Percentiles rank a stretch among this genome's conserved stretches.
Evolutionary conservation across 2,113 vertebrate species (phyloP).

Genomic region (Platichthys flesus): DNA sequence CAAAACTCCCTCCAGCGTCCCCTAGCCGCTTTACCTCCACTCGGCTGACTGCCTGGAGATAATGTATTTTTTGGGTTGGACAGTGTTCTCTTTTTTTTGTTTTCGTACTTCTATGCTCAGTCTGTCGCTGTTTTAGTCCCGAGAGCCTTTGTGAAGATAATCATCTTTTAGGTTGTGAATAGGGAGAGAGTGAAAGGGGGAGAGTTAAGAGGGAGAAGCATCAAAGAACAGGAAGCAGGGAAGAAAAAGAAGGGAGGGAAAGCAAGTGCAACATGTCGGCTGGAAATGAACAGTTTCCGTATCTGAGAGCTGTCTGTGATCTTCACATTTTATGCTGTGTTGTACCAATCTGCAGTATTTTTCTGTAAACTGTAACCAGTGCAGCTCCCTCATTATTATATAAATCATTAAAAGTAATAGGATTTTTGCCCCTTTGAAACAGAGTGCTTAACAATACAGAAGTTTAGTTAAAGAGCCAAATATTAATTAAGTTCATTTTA

Average conservation of each 20-base stretch:
- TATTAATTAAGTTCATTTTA: not conserved
- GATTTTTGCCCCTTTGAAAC: no score
- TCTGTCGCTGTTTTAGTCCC: conserved; percentile 18
- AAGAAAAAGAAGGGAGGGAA: conserved; percentile 5
- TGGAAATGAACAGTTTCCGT: conserved; percentile 30
- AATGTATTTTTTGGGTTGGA: conserved; percentile 27
- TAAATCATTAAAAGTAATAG: no score
- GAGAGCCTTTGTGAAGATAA: conserved; percentile 26
- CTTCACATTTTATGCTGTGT: conserved; percentile 25
- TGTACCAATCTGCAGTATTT: not conserved
- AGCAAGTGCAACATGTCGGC: conserved; percentile 42
- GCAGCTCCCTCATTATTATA: not conserved
- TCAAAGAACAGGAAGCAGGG: conserved; percentile 9
- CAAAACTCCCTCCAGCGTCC: no score
- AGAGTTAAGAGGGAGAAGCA: not conserved
- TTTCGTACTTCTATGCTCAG: not conserved
- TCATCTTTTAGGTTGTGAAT: conserved; percentile 30
- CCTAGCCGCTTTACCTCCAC: conserved; percentile 8
- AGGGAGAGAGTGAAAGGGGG: conserved; percentile 4
- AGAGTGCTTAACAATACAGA: not conserved
- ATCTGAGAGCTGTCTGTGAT: conserved; percentile 18
- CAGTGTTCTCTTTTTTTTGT: conserved; percentile 2
- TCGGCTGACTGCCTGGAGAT: conserved; percentile 17
- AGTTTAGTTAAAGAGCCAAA: not conserved
- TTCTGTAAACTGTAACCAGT: not conserved